Percentiles rank a stretch among this genome's conserved stretches.
Evolutionary conservation across 2,888 invertebrate genomes (phyloP).

Genomic region (Nymphalis c-album): DNA sequence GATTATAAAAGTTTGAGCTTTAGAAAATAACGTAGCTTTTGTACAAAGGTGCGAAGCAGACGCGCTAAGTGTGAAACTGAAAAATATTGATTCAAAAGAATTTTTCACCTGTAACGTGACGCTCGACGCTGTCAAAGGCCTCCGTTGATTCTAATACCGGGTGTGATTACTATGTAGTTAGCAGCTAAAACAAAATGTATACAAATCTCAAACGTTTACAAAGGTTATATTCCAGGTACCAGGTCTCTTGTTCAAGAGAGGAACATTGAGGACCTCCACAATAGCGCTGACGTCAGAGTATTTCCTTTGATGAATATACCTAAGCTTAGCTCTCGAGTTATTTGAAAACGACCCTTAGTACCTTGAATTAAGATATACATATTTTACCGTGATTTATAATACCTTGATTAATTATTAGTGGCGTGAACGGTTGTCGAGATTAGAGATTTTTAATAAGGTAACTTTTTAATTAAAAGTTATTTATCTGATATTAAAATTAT

Average conservation of each 20-base stretch:
- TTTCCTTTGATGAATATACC: slow-evolving; percentile 26
- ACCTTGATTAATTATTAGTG: slow-evolving; percentile 23
- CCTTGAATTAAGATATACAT: background rate
- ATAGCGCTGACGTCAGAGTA: slow-evolving; percentile 27
- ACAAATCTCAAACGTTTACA: slow-evolving; percentile 16
- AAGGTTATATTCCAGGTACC: slow-evolving; percentile 15
- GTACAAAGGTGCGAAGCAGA: slow-evolving; percentile 13
- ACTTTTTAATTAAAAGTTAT: background rate
- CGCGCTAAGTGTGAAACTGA: slow-evolving; percentile 4
- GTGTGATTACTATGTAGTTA: slow-evolving; percentile 16
- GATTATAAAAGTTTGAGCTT: background rate
- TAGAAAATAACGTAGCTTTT: background rate
- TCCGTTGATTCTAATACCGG: slow-evolving; percentile 13
- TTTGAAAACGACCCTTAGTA: slow-evolving; percentile 7
- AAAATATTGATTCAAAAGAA: slow-evolving; percentile 9
- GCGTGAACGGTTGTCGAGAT: slow-evolving; percentile 17
- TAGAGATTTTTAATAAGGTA: background rate
- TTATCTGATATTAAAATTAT: background rate
- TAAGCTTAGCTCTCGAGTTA: slow-evolving; percentile 1
- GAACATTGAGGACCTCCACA: slow-evolving; percentile 28
- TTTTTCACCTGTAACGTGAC: background rate
- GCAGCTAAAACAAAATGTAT: slow-evolving; percentile 20
- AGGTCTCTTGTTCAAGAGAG: slow-evolving; percentile 30
- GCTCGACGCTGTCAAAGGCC: slow-evolving; percentile 1
- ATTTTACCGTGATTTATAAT: background rate